Evolutionary conservation across 2,888 invertebrate genomes (phyloP).

Genomic region (Thelaira solivaga): DNA sequence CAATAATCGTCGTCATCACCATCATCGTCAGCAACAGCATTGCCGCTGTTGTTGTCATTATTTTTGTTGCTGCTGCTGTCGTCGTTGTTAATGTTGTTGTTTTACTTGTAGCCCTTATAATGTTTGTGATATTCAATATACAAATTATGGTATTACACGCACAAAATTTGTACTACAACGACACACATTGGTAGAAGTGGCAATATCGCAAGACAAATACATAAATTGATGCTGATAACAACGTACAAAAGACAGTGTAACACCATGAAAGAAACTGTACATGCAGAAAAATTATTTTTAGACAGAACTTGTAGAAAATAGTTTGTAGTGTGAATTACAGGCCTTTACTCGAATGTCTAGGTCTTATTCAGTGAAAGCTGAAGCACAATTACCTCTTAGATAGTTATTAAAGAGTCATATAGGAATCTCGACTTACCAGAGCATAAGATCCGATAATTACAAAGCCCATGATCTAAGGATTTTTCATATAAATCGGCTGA

Average conservation of each 20-base stretch:
- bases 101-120: neutral
- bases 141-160: constrained; percentile 50
- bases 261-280: neutral
- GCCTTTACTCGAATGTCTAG: no score
- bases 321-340: no score
- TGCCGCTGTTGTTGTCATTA: neutral
- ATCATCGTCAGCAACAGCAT: neutral
- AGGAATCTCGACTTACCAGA: no score
- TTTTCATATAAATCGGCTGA: no score
- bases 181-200: constrained; percentile 6
- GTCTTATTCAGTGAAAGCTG: no score
- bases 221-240: constrained; percentile 57
- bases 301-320: no score
- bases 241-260: neutral
- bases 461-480: no score
- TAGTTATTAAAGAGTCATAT: no score
- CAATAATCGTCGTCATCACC: constrained; percentile 23
- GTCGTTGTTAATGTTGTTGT: neutral
- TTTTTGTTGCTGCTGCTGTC: no score
- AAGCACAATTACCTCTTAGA: no score
- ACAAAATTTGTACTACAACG: constrained; percentile 38
- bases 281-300: constrained; percentile 21
- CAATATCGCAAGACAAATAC: constrained; percentile 38
- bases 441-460: no score
- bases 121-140: constrained; percentile 48